Evolutionary conservation across 2,113 vertebrate genomes (phyloP), one percentile per base, ranked within the genome.

Genomic region (Lophochroa leadbeateri): DNA sequence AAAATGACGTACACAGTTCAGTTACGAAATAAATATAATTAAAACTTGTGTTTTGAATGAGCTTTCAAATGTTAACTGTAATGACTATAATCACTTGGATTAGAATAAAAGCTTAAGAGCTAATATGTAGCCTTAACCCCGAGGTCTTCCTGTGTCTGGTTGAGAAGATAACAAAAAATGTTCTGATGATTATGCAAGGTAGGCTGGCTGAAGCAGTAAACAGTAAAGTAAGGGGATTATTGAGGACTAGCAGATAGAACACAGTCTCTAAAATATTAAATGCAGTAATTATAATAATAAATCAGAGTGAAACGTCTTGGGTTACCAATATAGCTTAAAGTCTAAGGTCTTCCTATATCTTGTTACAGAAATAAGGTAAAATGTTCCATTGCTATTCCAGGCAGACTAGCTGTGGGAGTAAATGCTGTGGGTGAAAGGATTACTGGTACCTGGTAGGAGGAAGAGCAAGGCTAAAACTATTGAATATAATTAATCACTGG

Each of bases 331-430:
- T 44, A 79, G 58, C 86, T 77, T 46, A 41, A 90, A 93, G 28
- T 80, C 78, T 82, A 79, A 91, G 76, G 82, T 94, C 60, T 81
- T 93, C 70, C 80, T 83, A 61, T 95, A 96, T 97, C 81, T 64
- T 92, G 33, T 97, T 97, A 90, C 92, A 92, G 70, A 94, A 88
- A 93, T 65, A 86, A 91, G 20, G 58, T 63, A 71, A 81, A 88
- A 84, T 85, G 90, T 93, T 94, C 82, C 96, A 58, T 0, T 96
- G 58, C 93, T 97, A 57, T 77, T 64, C 44, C n/a, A 86, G 35
- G 28, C 44, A 94, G 80, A 43, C 19, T 83, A 70, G 53, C 84
- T 67, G 58, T 67, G 58, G 80, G 82, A 90, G 41, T 92, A 92
- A 92, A 35, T 14, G 25, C 8, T 61, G 53, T 82, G 60, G 72